phyloP scores from a whole-genome alignment of 1,140 invertebrate species.

The Gonioctena quinquepunctata region DNA sequence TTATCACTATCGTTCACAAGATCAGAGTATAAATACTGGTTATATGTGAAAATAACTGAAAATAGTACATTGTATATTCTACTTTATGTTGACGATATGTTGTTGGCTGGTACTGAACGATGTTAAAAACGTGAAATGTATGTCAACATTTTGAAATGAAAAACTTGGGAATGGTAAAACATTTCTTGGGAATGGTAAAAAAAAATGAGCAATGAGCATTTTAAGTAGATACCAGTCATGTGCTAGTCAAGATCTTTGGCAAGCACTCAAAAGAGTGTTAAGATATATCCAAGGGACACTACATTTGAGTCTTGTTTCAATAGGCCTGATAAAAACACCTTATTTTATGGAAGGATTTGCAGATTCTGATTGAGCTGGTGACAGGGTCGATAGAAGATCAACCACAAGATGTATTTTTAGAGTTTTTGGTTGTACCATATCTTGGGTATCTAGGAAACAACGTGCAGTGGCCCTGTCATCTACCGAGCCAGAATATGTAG shows the following conservation, averaged over 20 bases:
- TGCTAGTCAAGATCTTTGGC: background rate
- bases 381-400: slow-evolving; percentile 51
- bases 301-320: background rate
- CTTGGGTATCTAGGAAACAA: slow-evolving; percentile 39
- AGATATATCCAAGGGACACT: background rate
- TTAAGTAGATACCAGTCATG: slow-evolving; percentile 6
- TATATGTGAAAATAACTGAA: background rate
- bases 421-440: slow-evolving; percentile 27
- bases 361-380: slow-evolving; percentile 55
- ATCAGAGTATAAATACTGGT: background rate
- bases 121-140: background rate
- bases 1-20: background rate
- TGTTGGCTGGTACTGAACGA: background rate
- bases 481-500: slow-evolving; percentile 43
- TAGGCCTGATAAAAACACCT: too few species aligned
- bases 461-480: slow-evolving; percentile 32
- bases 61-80: background rate
- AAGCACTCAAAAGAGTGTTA: slow-evolving; percentile 5
- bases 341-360: slow-evolving; percentile 40
- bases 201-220: slow-evolving; percentile 14
- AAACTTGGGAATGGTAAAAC: background rate
- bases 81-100: background rate
- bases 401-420: slow-evolving; percentile 52
- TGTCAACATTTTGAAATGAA: background rate
- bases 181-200: slow-evolving; percentile 8